These are phyloP conservation scores for Hoplodrina ambigua DNA, from an alignment of 2,888 invertebrate species.

Conservation along the genomic window DNA sequence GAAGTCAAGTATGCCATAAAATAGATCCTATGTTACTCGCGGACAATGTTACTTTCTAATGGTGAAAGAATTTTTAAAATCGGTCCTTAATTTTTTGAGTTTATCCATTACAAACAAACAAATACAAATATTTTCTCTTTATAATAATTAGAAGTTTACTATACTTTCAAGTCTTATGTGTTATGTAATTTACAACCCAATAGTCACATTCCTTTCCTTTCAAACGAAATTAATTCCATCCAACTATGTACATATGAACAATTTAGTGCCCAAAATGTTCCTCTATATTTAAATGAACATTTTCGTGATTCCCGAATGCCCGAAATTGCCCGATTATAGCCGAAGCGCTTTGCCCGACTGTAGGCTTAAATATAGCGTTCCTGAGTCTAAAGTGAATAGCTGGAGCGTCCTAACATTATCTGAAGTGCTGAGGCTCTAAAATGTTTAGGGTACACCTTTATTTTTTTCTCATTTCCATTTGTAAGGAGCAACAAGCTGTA, in stretches of 20 bases:
- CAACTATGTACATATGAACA: neutral
- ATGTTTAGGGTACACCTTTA: neutral
- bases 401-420: constrained; percentile 10
- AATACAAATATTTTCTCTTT: too few relatives aligned
- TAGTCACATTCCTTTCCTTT: neutral
- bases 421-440: constrained; percentile 5
- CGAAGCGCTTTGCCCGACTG: constrained; percentile 11
- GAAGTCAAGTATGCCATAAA: too few relatives aligned
- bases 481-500: too few relatives aligned
- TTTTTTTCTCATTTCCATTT: too few relatives aligned
- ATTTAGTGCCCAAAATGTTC: neutral
- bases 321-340: constrained; percentile 12
- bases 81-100: too few relatives aligned
- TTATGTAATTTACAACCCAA: too few relatives aligned
- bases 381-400: neutral
- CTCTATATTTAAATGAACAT: constrained; percentile 8
- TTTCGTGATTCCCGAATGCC: neutral
- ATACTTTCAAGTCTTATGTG: too few relatives aligned
- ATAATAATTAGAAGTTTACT: too few relatives aligned
- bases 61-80: too few relatives aligned
- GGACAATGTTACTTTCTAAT: too few relatives aligned
- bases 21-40: too few relatives aligned
- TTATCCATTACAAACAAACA: too few relatives aligned
- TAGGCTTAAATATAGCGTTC: constrained; percentile 1
- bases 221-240: neutral